A percentile compares a stretch with the other conserved stretches of the same genome.
These are phyloP conservation scores for Amphiprion clarkii DNA, from an alignment of 2,797 vertebrate genomes.

Conservation along the genomic window DNA sequence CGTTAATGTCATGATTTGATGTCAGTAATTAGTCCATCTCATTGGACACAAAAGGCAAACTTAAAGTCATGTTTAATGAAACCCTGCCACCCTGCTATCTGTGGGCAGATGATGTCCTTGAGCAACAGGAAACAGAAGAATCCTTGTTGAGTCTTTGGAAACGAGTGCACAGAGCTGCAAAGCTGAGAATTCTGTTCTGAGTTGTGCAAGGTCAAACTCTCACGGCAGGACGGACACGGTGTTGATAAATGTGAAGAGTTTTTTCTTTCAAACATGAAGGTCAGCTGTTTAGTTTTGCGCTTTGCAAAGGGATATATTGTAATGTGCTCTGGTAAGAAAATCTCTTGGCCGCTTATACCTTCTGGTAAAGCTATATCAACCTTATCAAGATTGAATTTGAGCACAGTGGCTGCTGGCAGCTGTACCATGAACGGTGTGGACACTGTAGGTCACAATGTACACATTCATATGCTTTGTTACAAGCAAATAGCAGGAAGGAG, in stretches of 20 bases:
- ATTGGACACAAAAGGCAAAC: constrained; percentile 4
- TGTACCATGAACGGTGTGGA: constrained; percentile 15
- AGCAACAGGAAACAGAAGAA: constrained; percentile 46
- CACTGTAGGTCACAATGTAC: constrained; percentile 47
- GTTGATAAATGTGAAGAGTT: neutral
- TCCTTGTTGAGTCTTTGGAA: constrained; percentile 64
- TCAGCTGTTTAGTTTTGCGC: neutral
- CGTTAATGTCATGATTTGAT: neutral
- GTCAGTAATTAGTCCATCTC: constrained; percentile 15
- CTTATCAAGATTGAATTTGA: neutral
- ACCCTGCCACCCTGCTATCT: constrained; percentile 30
- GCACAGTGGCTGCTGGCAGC: neutral
- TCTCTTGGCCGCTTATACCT: neutral
- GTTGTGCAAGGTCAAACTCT: constrained; percentile 38
- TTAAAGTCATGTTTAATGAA: constrained; percentile 28
- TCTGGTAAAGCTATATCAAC: neutral
- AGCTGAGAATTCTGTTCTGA: constrained; percentile 23
- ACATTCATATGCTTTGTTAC: constrained; percentile 41
- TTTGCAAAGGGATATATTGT: neutral
- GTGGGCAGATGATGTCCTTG: constrained; percentile 53
- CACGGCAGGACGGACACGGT: neutral
- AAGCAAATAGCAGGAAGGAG: constrained; percentile 65
- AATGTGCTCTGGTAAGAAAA: neutral
- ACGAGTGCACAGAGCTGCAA: constrained; percentile 17
- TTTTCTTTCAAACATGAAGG: neutral